Percentiles rank a stretch among this genome's conserved stretches.
Conservation (phyloP, 2,113 vertebrate species). For the Myocastor coypus region DNA sequence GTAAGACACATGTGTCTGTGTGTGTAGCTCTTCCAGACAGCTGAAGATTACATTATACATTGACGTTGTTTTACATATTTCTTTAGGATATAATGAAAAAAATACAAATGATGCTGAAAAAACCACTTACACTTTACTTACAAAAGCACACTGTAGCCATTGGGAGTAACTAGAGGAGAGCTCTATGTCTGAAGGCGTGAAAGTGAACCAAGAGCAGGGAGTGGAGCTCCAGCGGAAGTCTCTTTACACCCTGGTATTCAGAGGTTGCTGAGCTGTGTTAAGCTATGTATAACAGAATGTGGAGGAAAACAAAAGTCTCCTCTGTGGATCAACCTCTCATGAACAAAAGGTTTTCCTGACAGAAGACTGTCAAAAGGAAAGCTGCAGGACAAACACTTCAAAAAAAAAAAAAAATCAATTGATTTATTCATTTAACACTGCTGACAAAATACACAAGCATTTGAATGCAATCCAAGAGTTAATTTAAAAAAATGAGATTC, state of each 20-base stretch:
- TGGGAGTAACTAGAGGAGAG: slow-evolving; percentile 51
- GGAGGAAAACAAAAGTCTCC: slow-evolving; percentile 51
- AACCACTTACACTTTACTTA: slow-evolving; percentile 14
- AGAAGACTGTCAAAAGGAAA: background rate
- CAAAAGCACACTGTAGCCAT: slow-evolving; percentile 24
- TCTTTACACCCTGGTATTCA: background rate
- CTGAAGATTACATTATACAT: background rate
- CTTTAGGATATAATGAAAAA: background rate
- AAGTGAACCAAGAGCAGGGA: background rate
- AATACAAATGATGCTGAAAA: background rate
- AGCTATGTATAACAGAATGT: background rate
- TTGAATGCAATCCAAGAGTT: background rate
- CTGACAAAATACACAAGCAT: background rate
- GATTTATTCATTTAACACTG: background rate
- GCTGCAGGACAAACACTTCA: background rate
- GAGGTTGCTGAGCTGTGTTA: background rate
- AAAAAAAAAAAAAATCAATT: background rate
- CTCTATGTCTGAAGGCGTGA: background rate
- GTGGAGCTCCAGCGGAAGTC: background rate
- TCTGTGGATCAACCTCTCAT: background rate
- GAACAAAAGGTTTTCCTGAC: background rate
- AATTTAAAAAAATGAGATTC: background rate
- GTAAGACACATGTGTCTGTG: background rate
- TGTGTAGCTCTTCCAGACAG: background rate
- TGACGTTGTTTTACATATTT: background rate